phyloP scores from a whole-genome alignment of 2,797 vertebrate species.

The Rhadinocentrus ornatus region DNA sequence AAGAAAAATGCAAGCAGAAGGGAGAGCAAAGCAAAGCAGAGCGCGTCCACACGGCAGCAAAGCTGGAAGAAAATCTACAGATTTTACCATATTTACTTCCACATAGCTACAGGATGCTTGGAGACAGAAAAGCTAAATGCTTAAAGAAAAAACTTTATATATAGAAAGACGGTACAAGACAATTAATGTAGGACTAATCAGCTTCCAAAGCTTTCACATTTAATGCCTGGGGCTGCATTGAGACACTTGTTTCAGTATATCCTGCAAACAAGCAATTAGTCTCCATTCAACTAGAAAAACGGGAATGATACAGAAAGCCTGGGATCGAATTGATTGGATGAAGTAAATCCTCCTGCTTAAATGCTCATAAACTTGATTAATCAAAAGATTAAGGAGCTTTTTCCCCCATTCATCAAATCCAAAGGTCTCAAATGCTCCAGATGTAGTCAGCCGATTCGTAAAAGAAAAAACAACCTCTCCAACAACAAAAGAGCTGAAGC shows the following conservation, averaged over 20 bases:
- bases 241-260: no score
- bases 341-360: not conserved
- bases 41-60: no score
- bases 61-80: no score
- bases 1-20: no score
- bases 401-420: not conserved
- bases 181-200: not conserved
- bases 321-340: not conserved
- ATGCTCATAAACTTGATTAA: not conserved
- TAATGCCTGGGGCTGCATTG: no score
- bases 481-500: not conserved
- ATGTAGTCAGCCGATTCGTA: no score
- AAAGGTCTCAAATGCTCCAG: not conserved
- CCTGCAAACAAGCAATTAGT: not conserved
- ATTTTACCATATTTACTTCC: no score
- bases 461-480: not conserved
- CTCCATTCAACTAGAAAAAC: not conserved
- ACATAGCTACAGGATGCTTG: no score
- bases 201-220: no score
- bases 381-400: not conserved
- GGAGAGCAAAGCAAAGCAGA: no score
- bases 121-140: no score
- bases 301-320: not conserved
- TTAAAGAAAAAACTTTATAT: no score
- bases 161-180: not conserved